Evolutionary conservation across 2,888 invertebrate genomes (phyloP).

Genomic region (Nephrotoma guestfalica): DNA sequence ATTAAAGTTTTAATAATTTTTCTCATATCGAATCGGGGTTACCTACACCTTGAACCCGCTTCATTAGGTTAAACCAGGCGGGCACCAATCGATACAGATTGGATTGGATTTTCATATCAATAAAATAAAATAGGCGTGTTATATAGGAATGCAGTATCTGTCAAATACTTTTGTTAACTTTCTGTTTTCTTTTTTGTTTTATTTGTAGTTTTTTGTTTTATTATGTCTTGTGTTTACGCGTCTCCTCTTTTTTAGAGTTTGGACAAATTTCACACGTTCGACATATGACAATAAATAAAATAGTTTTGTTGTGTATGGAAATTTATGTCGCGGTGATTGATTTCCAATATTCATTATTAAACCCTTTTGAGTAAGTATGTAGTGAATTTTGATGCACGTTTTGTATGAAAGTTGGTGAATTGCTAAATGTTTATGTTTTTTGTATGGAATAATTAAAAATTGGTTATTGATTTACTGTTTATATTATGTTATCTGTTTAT

Average conservation of each 20-base stretch:
- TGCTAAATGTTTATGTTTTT: not conserved
- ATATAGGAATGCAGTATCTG: not conserved
- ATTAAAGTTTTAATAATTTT: not conserved
- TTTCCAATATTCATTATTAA: not conserved
- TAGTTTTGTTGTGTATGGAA: not conserved
- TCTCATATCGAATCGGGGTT: not conserved
- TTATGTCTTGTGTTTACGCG: not conserved
- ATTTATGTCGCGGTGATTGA: not conserved
- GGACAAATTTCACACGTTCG: not conserved
- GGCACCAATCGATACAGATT: not conserved
- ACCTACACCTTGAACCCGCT: not conserved
- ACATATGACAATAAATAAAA: not conserved
- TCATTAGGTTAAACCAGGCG: not conserved
- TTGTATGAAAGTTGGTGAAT: not conserved
- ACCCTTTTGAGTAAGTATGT: not conserved
- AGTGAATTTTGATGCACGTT: not conserved
- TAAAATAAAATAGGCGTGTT: not conserved
- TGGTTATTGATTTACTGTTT: not conserved
- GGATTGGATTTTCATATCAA: not conserved
- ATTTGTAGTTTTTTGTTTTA: not conserved
- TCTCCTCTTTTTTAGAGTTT: not conserved
- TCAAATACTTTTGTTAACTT: not conserved
- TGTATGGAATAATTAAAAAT: not conserved
- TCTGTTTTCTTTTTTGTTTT: not conserved
- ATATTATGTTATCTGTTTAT: not conserved